Evolutionary conservation across 2,797 vertebrate genomes (phyloP).

Genomic region (Micrastur ruficollis): DNA sequence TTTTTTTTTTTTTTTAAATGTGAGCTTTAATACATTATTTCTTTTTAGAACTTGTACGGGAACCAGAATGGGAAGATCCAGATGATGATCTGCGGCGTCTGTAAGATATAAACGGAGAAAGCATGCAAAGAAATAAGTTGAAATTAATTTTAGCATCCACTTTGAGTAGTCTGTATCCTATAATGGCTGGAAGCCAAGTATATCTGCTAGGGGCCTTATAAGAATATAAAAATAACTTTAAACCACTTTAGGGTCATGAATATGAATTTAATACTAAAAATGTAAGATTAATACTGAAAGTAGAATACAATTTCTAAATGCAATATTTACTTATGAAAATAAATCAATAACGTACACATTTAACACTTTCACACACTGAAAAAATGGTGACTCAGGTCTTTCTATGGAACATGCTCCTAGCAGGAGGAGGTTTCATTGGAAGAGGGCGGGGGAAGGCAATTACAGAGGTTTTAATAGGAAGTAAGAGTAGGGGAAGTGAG

Average conservation of each 20-base stretch:
- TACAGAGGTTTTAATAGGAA: neutral
- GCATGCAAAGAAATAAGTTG: constrained; percentile 65
- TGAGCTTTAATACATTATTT: constrained; percentile 84
- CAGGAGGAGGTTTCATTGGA: constrained; percentile 1
- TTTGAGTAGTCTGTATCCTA: constrained; percentile 16
- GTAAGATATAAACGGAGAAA: constrained; percentile 83
- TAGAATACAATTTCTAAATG: neutral
- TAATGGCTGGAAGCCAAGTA: constrained; percentile 49
- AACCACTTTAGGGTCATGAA: neutral
- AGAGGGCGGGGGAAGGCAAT: neutral
- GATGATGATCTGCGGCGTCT: constrained; percentile 89
- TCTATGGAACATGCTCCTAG: neutral
- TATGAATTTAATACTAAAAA: neutral
- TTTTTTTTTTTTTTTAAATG: constrained; percentile 35
- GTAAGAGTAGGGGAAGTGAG: neutral
- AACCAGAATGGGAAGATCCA: constrained; percentile 96
- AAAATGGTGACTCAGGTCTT: neutral
- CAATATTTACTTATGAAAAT: neutral
- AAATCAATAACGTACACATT: neutral
- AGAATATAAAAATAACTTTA: neutral
- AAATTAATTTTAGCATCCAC: neutral
- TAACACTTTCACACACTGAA: constrained; percentile 11
- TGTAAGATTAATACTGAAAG: neutral
- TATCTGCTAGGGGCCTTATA: constrained; percentile 12
- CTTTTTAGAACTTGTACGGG: constrained; percentile 95